Evolutionary conservation across 2,797 vertebrate species (phyloP).

Genomic region (Pseudochromis fuscus): DNA sequence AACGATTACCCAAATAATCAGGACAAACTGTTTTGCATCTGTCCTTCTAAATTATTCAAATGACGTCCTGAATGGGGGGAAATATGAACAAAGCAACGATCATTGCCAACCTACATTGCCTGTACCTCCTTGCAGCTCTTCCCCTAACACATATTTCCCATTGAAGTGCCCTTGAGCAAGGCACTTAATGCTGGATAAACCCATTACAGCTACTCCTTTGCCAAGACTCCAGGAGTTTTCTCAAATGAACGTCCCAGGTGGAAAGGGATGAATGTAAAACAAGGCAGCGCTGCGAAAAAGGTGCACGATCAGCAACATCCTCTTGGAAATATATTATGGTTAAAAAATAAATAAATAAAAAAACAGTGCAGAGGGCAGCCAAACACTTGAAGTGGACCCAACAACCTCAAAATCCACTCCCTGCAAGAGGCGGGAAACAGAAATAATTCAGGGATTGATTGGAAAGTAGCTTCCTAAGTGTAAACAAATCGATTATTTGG

Average conservation of each 20-base stretch:
- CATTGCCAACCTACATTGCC: too few relatives aligned
- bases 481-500: slow-evolving; percentile 3
- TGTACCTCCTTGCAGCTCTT: too few relatives aligned
- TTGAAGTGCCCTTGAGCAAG: slow-evolving; percentile 34
- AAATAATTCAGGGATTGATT: slow-evolving; percentile 23
- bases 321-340: slow-evolving; percentile 55
- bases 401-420: slow-evolving; percentile 20
- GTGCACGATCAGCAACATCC: slow-evolving; percentile 58
- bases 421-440: background rate
- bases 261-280: slow-evolving; percentile 49
- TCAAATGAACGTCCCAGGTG: slow-evolving; percentile 49
- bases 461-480: slow-evolving; percentile 2
- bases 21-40: too few relatives aligned
- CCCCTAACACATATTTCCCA: background rate
- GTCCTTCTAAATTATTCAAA: too few relatives aligned
- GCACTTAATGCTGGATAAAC: slow-evolving; percentile 29
- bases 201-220: background rate
- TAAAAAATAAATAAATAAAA: too few relatives aligned
- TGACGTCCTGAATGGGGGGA: too few relatives aligned
- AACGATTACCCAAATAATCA: too few relatives aligned
- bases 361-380: slow-evolving; percentile 50
- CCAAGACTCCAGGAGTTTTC: slow-evolving; percentile 25
- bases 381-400: slow-evolving; percentile 42
- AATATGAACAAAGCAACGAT: too few relatives aligned
- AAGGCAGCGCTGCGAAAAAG: slow-evolving; percentile 12